Evolutionary conservation across 2,797 vertebrate species (phyloP).

Genomic region (Centropyge bicolor): DNA sequence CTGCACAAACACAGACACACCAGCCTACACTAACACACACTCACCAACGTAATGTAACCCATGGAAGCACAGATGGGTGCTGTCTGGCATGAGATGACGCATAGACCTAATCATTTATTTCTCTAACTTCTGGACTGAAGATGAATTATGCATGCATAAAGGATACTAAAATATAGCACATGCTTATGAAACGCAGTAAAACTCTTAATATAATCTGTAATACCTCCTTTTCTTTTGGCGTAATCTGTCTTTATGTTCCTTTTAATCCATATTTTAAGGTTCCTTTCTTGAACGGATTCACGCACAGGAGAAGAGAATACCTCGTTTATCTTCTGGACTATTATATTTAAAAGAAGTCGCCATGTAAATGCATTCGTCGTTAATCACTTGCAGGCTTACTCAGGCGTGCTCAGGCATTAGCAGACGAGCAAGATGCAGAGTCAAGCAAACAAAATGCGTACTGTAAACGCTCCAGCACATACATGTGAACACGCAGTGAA

Average conservation of each 20-base stretch:
- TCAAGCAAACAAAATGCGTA: background rate
- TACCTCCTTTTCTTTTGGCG: constrained; percentile 27
- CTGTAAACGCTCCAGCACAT: constrained; percentile 14
- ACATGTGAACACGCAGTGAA: constrained; percentile 18
- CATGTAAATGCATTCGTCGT: constrained; percentile 43
- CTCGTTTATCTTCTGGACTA: constrained; percentile 52
- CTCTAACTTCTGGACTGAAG: constrained; percentile 50
- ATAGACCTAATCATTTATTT: constrained; percentile 72
- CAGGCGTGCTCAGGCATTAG: constrained; percentile 1
- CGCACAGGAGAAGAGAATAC: constrained; percentile 18
- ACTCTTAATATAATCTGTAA: constrained; percentile 50
- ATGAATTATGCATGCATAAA: constrained; percentile 56
- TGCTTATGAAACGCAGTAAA: constrained; percentile 55
- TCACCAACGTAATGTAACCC: constrained; percentile 55
- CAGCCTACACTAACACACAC: constrained; percentile 54
- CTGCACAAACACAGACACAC: constrained; percentile 62
- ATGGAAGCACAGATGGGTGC: constrained; percentile 74
- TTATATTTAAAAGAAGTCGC: constrained; percentile 42
- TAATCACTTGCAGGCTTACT: constrained; percentile 33
- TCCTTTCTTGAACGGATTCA: constrained; percentile 46
- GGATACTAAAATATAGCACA: constrained; percentile 32
- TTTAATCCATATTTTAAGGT: constrained; percentile 61
- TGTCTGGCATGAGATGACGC: constrained; percentile 75
- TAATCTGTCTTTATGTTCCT: constrained; percentile 59
- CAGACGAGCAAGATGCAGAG: constrained; percentile 14